A percentile compares a stretch with the other conserved stretches of the same genome.
Evolutionary conservation across 2,113 vertebrate genomes (phyloP).

Genomic region (Marmota flaviventris): DNA sequence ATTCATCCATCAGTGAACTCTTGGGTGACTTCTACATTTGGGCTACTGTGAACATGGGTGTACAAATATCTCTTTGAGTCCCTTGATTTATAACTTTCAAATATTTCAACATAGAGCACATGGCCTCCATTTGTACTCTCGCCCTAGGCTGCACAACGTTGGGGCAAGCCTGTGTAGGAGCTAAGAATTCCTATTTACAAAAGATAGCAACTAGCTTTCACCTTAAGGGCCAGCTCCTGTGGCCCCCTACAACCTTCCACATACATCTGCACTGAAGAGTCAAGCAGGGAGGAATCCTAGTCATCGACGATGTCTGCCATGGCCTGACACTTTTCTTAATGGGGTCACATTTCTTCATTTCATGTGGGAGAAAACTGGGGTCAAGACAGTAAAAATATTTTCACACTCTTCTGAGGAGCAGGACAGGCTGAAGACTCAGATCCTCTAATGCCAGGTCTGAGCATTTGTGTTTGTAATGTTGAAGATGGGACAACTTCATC

Average conservation of each 20-base stretch:
- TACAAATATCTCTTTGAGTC: neutral
- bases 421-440: neutral
- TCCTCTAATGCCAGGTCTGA: neutral
- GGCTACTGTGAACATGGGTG: neutral
- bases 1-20: neutral
- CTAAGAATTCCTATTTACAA: neutral
- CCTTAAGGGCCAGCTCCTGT: neutral
- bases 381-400: conserved; percentile 25
- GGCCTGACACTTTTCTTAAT: neutral
- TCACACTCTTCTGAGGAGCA: neutral
- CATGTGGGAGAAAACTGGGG: neutral
- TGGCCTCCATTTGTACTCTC: neutral
- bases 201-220: neutral
- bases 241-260: neutral
- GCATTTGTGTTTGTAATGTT: neutral
- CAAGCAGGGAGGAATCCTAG: neutral
- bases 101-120: neutral
- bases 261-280: neutral
- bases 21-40: neutral
- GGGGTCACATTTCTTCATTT: neutral
- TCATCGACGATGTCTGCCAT: neutral
- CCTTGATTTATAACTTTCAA: conserved; percentile 37
- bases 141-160: neutral
- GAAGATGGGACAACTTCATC: neutral
- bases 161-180: neutral